Percentiles rank a stretch among this genome's conserved stretches.
Conservation (phyloP, 2,797 vertebrate genomes). For the Darevskia nairensis region DNA sequence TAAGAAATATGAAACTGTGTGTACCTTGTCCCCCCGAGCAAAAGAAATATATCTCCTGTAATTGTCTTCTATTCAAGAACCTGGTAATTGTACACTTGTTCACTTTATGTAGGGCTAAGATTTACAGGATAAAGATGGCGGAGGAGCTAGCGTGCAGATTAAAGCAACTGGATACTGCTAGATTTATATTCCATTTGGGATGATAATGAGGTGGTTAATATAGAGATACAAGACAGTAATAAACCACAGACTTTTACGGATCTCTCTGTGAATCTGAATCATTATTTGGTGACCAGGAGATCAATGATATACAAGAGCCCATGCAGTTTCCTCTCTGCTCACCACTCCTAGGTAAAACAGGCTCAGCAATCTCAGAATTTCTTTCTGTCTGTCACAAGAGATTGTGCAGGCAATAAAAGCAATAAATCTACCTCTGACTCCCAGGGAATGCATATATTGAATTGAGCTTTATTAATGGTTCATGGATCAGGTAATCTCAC, state of each 20-base stretch:
- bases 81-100: not conserved
- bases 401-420: slow-evolving; percentile 1
- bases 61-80: not conserved
- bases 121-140: slow-evolving; percentile 52
- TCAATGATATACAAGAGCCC: slow-evolving; percentile 65
- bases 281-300: slow-evolving; percentile 65
- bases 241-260: slow-evolving; percentile 75
- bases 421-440: slow-evolving; percentile 57
- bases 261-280: slow-evolving; percentile 74
- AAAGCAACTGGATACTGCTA: slow-evolving; percentile 65
- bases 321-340: slow-evolving; percentile 22
- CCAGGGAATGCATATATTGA: not conserved
- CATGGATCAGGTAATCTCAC: slow-evolving; percentile 51
- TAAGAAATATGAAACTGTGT: accelerated
- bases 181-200: slow-evolving; percentile 76
- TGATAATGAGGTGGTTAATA: slow-evolving; percentile 77
- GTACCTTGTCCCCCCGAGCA: not conserved
- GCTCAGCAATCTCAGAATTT: slow-evolving; percentile 39
- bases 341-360: slow-evolving; percentile 43
- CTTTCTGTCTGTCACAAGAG: slow-evolving; percentile 39
- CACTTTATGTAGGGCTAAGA: not conserved
- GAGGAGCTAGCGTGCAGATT: slow-evolving; percentile 13
- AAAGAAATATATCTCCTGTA: slow-evolving; percentile 13
- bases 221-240: slow-evolving; percentile 74
- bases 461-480: slow-evolving; percentile 52